Evolutionary conservation across 2,888 invertebrate genomes (phyloP).

Genomic region (Meloe dianella): DNA sequence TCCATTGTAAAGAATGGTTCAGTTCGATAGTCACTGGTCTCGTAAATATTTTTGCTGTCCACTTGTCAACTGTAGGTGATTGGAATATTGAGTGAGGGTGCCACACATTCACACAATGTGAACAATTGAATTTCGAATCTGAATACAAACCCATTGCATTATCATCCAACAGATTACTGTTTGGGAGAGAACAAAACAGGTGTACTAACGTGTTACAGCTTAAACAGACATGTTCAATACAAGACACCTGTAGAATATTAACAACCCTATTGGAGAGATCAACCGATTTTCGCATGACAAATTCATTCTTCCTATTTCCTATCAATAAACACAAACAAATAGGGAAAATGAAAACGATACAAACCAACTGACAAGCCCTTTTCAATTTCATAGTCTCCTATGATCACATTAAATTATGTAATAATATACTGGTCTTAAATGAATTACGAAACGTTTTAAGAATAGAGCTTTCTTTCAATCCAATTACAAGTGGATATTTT

Average conservation of each 20-base stretch:
- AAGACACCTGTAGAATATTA: constrained; percentile 57
- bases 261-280: constrained; percentile 47
- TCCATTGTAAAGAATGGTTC: constrained; percentile 25
- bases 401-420: background rate
- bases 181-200: constrained; percentile 56
- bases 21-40: constrained; percentile 23
- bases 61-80: constrained; percentile 48
- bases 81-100: constrained; percentile 49
- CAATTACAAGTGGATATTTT: background rate
- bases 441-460: constrained; percentile 8
- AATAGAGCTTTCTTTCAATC: background rate
- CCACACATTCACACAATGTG: constrained; percentile 52
- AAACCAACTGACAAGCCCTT: background rate
- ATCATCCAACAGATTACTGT: constrained; percentile 55
- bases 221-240: constrained; percentile 52
- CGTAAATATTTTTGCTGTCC: constrained; percentile 50
- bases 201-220: constrained; percentile 53
- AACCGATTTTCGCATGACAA: constrained; percentile 31
- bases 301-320: constrained; percentile 20
- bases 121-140: constrained; percentile 55
- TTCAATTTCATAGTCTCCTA: background rate
- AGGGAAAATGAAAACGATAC: background rate
- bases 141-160: constrained; percentile 55
- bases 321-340: constrained; percentile 12
- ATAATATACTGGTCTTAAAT: constrained; percentile 1